A percentile compares a stretch with the other conserved stretches of the same genome.
phyloP scores from a whole-genome alignment of 2,113 vertebrate genomes.

The Nannospalax galili region DNA sequence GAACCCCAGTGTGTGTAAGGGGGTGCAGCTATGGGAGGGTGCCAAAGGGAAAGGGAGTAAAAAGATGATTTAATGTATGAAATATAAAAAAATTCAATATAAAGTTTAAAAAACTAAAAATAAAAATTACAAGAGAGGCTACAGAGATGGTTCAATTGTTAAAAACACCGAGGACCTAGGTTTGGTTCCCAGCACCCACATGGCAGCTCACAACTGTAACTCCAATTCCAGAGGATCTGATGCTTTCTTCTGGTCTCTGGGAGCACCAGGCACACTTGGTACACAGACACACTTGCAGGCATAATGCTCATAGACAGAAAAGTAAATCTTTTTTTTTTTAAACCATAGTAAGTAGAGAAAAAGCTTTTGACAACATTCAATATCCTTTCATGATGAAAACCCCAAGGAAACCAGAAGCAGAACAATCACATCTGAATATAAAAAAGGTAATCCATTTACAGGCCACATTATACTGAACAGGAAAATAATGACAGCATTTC shows the following conservation, averaged over 20 bases:
- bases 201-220: not conserved
- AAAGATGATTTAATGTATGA: too few species aligned
- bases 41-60: not conserved
- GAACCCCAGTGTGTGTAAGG: too few species aligned
- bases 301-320: not conserved
- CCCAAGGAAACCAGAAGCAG: not conserved
- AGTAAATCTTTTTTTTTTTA: not conserved
- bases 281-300: not conserved
- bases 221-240: not conserved
- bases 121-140: not conserved
- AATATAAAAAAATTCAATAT: too few species aligned
- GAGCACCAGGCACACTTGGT: not conserved
- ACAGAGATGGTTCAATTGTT: not conserved
- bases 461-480: not conserved
- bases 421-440: not conserved
- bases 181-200: not conserved
- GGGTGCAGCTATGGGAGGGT: not conserved
- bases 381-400: not conserved
- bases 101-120: too few species aligned
- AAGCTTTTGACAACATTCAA: not conserved
- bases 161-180: not conserved
- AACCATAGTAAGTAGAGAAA: not conserved
- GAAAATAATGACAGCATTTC: not conserved
- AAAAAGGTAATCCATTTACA: not conserved
- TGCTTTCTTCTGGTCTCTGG: not conserved